Percentiles rank a stretch among this genome's conserved stretches.
These are phyloP conservation scores for Drosophila monieri DNA, from an alignment of 2,888 invertebrate species.

Conservation along the genomic window DNA sequence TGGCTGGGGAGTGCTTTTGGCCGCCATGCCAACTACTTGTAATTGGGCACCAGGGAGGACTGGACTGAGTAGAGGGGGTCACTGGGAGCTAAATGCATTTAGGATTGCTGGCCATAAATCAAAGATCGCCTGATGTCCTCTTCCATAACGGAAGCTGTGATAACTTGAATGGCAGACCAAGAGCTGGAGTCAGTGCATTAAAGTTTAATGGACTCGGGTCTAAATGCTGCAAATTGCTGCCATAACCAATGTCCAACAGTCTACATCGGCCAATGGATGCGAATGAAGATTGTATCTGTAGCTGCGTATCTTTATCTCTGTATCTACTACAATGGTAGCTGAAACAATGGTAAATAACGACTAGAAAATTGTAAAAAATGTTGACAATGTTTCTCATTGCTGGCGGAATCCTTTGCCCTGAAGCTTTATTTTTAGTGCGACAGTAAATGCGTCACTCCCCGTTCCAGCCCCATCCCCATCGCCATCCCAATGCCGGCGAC, in stretches of 20 bases:
- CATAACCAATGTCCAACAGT: constrained; percentile 52
- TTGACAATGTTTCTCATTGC: constrained; percentile 66
- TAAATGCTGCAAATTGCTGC: constrained; percentile 67
- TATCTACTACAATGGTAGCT: constrained; percentile 48
- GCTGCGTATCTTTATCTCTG: constrained; percentile 24
- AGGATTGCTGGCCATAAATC: constrained; percentile 43
- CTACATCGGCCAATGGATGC: constrained; percentile 16
- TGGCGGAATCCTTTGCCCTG: constrained; percentile 59
- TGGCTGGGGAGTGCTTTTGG: constrained; percentile 51
- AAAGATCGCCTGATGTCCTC: constrained; percentile 28
- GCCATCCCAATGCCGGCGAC: background rate
- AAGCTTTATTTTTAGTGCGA: constrained; percentile 53
- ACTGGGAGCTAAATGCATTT: constrained; percentile 28
- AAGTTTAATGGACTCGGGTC: constrained; percentile 65
- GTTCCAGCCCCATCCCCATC: background rate
- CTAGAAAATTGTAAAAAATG: constrained; percentile 76
- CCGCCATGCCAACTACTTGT: constrained; percentile 61
- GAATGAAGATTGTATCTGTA: constrained; percentile 17
- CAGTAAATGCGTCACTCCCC: constrained; percentile 41
- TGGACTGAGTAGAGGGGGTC: background rate
- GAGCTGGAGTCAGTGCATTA: constrained; percentile 52
- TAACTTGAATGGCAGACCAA: constrained; percentile 41
- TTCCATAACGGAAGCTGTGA: constrained; percentile 29
- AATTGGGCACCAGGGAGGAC: constrained; percentile 33
- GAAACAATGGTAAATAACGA: constrained; percentile 75